Evolutionary conservation across 2,888 invertebrate species (phyloP).

Genomic region (Zygogramma bicolorata): DNA sequence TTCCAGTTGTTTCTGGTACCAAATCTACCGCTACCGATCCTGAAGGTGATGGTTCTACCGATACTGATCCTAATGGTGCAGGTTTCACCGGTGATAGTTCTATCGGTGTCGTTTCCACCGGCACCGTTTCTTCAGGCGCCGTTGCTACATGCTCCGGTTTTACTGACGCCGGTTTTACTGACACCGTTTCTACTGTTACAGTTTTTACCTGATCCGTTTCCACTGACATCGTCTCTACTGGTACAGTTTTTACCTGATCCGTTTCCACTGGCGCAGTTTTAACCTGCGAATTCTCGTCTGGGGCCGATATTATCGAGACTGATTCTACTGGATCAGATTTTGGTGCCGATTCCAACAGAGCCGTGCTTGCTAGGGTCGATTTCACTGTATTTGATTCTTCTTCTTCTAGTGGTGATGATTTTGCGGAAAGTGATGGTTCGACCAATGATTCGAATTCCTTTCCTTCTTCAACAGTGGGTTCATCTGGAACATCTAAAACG

Average conservation of each 20-base stretch:
- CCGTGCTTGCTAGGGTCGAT: neutral
- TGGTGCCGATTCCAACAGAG: too few species aligned
- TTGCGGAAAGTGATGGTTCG: neutral
- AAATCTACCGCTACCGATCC: neutral
- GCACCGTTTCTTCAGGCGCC: neutral
- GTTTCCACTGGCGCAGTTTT: neutral
- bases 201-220: too few species aligned
- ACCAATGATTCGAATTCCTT: neutral
- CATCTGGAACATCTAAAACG: neutral
- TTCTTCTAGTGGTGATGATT: conserved; percentile 18
- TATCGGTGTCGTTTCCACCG: conserved; percentile 15
- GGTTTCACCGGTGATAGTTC: conserved; percentile 16
- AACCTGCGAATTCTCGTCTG: neutral
- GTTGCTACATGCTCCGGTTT: neutral
- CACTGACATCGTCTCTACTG: neutral
- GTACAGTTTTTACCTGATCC: neutral
- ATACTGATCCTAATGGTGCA: neutral
- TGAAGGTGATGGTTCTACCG: neutral
- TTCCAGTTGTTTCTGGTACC: neutral
- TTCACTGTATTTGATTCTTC: conserved; percentile 18
- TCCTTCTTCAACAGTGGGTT: neutral
- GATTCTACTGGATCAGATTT: neutral
- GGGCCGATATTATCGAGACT: neutral
- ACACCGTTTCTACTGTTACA: conserved; percentile 6
- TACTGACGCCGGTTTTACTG: conserved; percentile 16